Conservation (phyloP, 2,888 invertebrate genomes). For the Ptychoptera contaminata region DNA sequence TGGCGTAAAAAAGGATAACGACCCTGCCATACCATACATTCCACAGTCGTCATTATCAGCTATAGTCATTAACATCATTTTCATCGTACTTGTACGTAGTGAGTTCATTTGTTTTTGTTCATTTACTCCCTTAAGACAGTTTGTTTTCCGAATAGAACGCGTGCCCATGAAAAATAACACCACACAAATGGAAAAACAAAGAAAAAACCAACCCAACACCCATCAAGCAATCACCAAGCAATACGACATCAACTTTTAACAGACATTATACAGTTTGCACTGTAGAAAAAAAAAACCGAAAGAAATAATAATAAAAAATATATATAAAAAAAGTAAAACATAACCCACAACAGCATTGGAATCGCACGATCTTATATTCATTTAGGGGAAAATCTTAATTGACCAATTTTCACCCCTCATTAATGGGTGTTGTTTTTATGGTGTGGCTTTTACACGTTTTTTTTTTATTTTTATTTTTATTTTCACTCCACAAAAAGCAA, state of each 20-base stretch:
- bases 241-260: too few species aligned
- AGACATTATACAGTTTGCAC: too few species aligned
- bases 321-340: too few species aligned
- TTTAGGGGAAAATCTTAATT: conserved; percentile 8
- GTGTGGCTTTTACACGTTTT: too few species aligned
- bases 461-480: too few species aligned
- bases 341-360: conserved; percentile 4
- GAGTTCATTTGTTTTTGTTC: conserved; percentile 6
- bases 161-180: background rate
- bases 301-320: too few species aligned
- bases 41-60: background rate
- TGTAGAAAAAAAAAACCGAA: background rate
- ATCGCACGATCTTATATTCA: conserved; percentile 5
- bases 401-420: conserved; percentile 8
- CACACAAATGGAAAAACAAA: conserved; percentile 5
- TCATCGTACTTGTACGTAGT: background rate
- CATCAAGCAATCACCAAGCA: background rate
- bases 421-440: background rate
- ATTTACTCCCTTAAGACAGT: background rate
- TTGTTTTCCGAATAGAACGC: background rate
- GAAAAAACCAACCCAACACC: conserved; percentile 4
- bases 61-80: conserved; percentile 7
- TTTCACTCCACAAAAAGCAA: too few species aligned
- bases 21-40: conserved; percentile 5
- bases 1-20: conserved; percentile 9